Base-by-base conservation (phyloP, 2,888 invertebrate genomes). In the Pimpla rufipes region DNA sequence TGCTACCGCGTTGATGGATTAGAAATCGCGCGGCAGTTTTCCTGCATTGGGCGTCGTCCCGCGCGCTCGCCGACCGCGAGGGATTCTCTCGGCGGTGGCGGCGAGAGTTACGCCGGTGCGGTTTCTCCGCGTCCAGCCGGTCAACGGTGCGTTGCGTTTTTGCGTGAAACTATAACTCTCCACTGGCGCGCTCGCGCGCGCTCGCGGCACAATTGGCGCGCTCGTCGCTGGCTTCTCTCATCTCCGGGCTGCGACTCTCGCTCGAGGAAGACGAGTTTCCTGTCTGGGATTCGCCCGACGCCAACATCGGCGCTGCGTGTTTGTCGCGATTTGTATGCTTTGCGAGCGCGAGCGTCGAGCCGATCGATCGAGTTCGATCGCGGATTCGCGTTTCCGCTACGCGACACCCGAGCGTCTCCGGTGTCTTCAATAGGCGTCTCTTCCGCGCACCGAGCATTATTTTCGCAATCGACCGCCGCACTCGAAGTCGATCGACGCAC, bases 1-100 rank as follows among this genome's bases (percentile, higher is more conserved):
- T 29, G 29, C 29, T 2, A 2, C 29, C 29, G 29, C 83, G 83
- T 75, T 85, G 87, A 86, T 83, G 87, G 87, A 90, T 90, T 90
- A 90, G 90, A 90, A 90, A 90, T 90, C 90, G 87, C 90, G 87
- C 74, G 50, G 85, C 86, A 68, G 80, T 89, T 86, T 90, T 90
- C 90, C 88, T 90, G 87, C 85, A 89, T 89, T 81, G 88, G 85
- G 88, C 88, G 89, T 87, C 88, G 83, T 85, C 86, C 84, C 83
- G 83, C 86, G 86, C 79, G 67, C 29, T 75, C 18, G 47, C 47
- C 83, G 76, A n/a, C 73, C 70, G 67, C 42, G 45, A 45, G 59
- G 21, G 47, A 74, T 74, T 74, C 74, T 74, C 74, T 35, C 59
- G 35, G n/a, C 8, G 67, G 10, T 18, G 29, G 45, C 86, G 89